Conservation (phyloP, 2,797 vertebrate species). For the Lacerta viridis region DNA sequence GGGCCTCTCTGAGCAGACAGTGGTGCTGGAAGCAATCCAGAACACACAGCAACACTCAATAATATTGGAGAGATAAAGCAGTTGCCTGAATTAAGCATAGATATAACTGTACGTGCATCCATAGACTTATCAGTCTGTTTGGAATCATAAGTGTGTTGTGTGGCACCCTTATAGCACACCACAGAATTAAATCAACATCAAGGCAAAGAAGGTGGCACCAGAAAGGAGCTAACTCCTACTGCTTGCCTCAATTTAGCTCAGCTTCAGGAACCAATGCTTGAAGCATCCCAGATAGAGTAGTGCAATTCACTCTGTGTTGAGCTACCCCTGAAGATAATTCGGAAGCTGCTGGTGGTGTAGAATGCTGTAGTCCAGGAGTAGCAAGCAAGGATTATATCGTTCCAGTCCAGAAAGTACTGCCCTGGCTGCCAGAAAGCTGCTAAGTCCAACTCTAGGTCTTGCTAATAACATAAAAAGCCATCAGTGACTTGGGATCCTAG, state of each 20-base stretch:
- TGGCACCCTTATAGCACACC: neutral
- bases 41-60: conserved; percentile 16
- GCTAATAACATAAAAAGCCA: too few relatives aligned
- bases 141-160: neutral
- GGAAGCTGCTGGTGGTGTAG: too few relatives aligned
- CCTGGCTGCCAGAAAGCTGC: neutral
- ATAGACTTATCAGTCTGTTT: neutral
- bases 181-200: neutral
- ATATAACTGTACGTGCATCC: neutral
- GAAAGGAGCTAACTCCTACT: neutral
- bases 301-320: too few relatives aligned
- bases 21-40: neutral
- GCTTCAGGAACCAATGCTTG: too few relatives aligned
- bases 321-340: too few relatives aligned
- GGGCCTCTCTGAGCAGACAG: neutral
- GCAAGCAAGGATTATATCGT: too few relatives aligned
- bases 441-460: too few relatives aligned
- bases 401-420: neutral
- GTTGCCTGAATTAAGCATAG: neutral
- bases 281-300: too few relatives aligned
- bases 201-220: neutral
- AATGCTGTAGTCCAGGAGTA: too few relatives aligned
- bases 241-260: neutral
- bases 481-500: too few relatives aligned
- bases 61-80: conserved; percentile 7